Evolutionary conservation across 1,140 invertebrate genomes (phyloP), one percentile per base, ranked within the genome.

Genomic region (Vollenhovia emeryi): DNA sequence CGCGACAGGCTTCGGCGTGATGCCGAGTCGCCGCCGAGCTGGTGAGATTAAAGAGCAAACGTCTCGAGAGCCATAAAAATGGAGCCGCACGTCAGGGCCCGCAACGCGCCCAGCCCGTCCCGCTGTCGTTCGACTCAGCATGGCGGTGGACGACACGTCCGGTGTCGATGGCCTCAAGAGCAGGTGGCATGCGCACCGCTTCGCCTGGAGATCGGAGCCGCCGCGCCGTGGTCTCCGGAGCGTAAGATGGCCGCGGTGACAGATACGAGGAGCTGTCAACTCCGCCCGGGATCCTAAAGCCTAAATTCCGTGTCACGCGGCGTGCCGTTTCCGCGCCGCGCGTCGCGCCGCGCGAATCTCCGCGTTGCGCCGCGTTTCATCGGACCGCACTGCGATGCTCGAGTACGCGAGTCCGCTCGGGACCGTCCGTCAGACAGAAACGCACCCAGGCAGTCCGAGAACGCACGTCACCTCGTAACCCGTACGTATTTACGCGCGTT

Each of bases 241-340:
- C 92, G 85, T 90, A 95, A 94, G 84, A 95, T 95, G 94, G 94
- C 94, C 91, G 90, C 92, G 59, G 86, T 93, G 91, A 92, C 87
- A 92, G 91, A 91, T 91, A 93, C 84, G 89, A 73, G 71, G 62
- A 89, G 64, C 93, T 94, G 93, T 94, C 93, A 94, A 94, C 92
- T 89, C 85, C 86, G 91, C 90, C 92, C 93, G 91, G 94, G 93
- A 93, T 93, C 94, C 94, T 66, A 45, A 66, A 45, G 93, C 94
- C 94, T 94, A 93, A 93, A 91, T 84, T 71, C 24, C 7, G 8
- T 30, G 24, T 36, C 33, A 27, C 33, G 76, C 64, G 36, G 64
- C 43, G n/a, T 24, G 40, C 18, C 40, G 18, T 45, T 48, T 45
- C 59, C 36, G 2, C 27, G 21, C 43, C 33, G 21, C 76, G 64